Base-by-base conservation (phyloP, 2,797 vertebrate species). In the Pygocentrus nattereri region DNA sequence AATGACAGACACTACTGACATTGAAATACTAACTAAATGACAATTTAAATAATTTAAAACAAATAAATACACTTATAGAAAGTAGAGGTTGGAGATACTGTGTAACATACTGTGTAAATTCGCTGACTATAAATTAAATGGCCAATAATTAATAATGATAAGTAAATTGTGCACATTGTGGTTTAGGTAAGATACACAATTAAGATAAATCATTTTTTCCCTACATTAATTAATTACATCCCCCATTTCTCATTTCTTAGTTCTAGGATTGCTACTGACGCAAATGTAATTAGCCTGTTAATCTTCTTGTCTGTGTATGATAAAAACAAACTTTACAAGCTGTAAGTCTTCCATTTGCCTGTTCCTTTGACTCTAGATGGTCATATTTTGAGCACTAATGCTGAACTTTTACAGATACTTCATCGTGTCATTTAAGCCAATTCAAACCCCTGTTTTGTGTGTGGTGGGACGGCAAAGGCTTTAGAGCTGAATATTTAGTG, bases 401-500 rank as follows among this genome's bases (percentile, higher is more conserved):
- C 54, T 27, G 31, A 62, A 31, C 5, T 1, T 25, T 58, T 34
- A 23, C 44, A 62, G 44, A 25, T 23, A 59, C 52, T 49, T 47
- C 3, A 2, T 18, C 41, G n/a, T 54, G 47, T 41, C 18, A 2
- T 41, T 44, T n/a, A 68, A 68, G 54, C 71, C 47, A 7, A 16
- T 59, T 69, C 52, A 68, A 19, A 75, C 56, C 13, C n/a, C 13
- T 50, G 25, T 50, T 68, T 78, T 50, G 65, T 70, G 38, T 67
- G 61, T 23, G 19, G 18, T 54, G n/a, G 30, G 56, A 74, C 41
- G 27, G 23, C 50, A 15, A 23, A 41, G 19, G 21, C 41, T 72
- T 83, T 27, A 34, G 11, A 56, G 58, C 49, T 74, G 49, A 79
- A 78, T 71, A 47, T 73, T 70, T 50, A 74, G 65, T 75, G 27